phyloP scores from a whole-genome alignment of 2,888 invertebrate species.

The Cataglyphis albicans region DNA sequence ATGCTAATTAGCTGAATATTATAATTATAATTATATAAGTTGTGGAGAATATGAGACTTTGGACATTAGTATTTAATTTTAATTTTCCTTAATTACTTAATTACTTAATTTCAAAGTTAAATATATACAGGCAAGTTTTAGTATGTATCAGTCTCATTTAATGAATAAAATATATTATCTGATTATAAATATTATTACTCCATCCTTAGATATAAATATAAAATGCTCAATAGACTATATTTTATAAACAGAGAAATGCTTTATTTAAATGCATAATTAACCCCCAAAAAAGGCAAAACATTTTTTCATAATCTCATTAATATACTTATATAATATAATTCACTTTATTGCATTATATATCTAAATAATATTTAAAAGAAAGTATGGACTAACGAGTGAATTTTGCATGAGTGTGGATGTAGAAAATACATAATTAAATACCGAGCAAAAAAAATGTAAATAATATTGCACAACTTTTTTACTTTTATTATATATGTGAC shows the following conservation, averaged over 20 bases:
- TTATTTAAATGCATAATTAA: slow-evolving; percentile 14
- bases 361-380: slow-evolving; percentile 21
- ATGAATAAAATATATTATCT: neutral
- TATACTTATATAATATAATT: slow-evolving; percentile 26
- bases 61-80: neutral
- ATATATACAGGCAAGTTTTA: neutral
- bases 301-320: slow-evolving; percentile 7
- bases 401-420: slow-evolving; percentile 51
- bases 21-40: neutral
- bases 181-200: neutral
- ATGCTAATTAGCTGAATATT: neutral
- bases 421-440: slow-evolving; percentile 17
- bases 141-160: neutral
- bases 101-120: neutral
- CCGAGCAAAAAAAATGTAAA: slow-evolving; percentile 23
- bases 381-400: slow-evolving; percentile 39
- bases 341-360: neutral
- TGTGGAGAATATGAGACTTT: neutral
- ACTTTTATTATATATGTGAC: slow-evolving; percentile 21
- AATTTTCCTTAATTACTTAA: neutral
- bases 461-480: slow-evolving; percentile 29
- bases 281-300: neutral
- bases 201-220: neutral
- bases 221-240: neutral
- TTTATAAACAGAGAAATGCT: neutral